Conservation (phyloP, 2,113 vertebrate species). For the Onychorhynchus coronatus region DNA sequence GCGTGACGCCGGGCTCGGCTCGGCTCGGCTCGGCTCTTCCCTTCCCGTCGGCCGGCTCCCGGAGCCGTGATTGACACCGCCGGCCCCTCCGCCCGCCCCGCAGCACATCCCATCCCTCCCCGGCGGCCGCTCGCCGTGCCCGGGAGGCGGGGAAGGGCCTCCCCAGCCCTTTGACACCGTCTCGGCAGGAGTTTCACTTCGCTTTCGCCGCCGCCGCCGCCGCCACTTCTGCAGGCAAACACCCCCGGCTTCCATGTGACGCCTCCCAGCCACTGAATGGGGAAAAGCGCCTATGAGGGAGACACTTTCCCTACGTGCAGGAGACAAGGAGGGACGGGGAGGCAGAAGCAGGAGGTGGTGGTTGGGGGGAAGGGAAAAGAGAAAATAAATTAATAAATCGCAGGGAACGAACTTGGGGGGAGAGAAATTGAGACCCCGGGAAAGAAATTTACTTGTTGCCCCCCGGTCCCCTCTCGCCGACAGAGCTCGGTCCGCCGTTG, state of each 20-base stretch:
- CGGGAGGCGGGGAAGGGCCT: conserved; percentile 82
- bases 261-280: conserved; percentile 75
- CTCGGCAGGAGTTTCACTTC: conserved; percentile 62
- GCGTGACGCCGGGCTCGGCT: conserved; percentile 65
- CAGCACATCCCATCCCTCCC: conserved; percentile 71
- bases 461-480: not conserved
- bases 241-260: conserved; percentile 71
- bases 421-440: not conserved
- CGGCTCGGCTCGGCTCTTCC: conserved; percentile 13
- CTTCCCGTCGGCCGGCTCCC: conserved; percentile 64
- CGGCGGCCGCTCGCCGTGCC: conserved; percentile 61
- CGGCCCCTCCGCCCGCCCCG: conserved; percentile 39
- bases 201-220: conserved; percentile 54
- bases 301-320: conserved; percentile 54
- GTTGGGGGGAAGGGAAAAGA: not conserved
- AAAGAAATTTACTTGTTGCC: not conserved
- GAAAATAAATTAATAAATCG: conserved; percentile 5
- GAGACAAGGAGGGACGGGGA: conserved; percentile 2
- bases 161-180: conserved; percentile 77
- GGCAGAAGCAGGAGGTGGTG: not conserved
- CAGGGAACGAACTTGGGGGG: not conserved
- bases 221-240: conserved; percentile 64
- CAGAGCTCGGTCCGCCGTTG: not conserved
- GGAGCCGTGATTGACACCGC: conserved; percentile 73
- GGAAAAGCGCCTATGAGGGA: conserved; percentile 57